Conservation (phyloP, 2,888 invertebrate genomes). For the Argyra leucocephala region DNA sequence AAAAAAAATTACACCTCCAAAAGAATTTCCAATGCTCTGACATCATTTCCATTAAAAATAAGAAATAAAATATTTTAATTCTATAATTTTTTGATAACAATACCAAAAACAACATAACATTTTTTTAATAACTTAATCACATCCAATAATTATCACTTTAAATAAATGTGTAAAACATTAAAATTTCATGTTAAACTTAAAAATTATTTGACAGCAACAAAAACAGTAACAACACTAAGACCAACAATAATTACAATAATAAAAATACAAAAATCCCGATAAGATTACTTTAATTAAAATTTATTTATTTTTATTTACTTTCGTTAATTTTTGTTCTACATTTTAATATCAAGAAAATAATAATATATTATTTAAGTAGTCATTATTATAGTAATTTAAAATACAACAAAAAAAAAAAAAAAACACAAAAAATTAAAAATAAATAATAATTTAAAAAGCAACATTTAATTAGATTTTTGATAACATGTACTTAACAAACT, state of each 20-base stretch:
- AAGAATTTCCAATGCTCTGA: too few species aligned
- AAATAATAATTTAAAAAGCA: background rate
- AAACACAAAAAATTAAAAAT: background rate
- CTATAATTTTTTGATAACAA: too few species aligned
- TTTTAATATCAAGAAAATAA: background rate
- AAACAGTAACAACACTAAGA: too few species aligned
- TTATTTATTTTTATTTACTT: background rate
- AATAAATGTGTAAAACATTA: background rate
- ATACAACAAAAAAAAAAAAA: background rate
- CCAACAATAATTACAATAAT: too few species aligned
- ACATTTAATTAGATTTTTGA: conserved; percentile 3
- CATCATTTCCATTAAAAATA: too few species aligned
- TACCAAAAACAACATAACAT: too few species aligned
- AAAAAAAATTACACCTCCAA: too few species aligned
- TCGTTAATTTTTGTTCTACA: background rate
- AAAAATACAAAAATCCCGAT: background rate
- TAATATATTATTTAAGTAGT: background rate
- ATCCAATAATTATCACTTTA: too few species aligned
- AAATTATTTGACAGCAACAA: too few species aligned
- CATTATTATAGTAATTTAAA: background rate
- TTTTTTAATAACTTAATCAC: too few species aligned
- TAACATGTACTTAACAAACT: too few species aligned
- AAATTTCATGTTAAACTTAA: background rate
- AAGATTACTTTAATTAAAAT: background rate
- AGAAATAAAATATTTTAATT: too few species aligned